Percentiles rank a stretch among this genome's conserved stretches.
These are phyloP conservation scores for Tineola bisselliella DNA, from an alignment of 2,888 invertebrate species.

Conservation along the genomic window DNA sequence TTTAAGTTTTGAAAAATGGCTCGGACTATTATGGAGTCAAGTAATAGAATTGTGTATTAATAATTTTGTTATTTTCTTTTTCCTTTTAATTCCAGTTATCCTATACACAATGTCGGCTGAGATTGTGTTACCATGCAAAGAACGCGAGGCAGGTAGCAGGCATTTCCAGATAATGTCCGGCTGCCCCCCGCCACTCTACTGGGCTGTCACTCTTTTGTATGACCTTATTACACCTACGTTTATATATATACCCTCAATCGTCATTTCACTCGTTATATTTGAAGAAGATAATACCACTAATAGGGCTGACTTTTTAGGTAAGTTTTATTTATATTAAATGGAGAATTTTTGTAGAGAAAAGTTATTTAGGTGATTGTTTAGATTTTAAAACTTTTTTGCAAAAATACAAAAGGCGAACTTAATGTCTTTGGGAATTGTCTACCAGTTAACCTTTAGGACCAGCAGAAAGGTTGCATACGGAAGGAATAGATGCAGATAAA, in stretches of 20 bases:
- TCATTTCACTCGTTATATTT: slow-evolving; percentile 16
- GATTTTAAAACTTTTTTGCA: too few species aligned
- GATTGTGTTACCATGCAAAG: slow-evolving; percentile 70
- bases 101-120: slow-evolving; percentile 59
- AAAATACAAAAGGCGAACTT: too few species aligned
- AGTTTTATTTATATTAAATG: not conserved
- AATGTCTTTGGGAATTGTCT: too few species aligned
- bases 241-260: slow-evolving; percentile 26
- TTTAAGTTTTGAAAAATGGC: too few species aligned
- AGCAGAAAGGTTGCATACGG: too few species aligned
- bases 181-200: slow-evolving; percentile 68
- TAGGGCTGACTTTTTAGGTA: slow-evolving; percentile 30
- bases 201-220: slow-evolving; percentile 68
- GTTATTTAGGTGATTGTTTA: too few species aligned
- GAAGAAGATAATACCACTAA: slow-evolving; percentile 31
- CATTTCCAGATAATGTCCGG: slow-evolving; percentile 76
- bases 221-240: slow-evolving; percentile 52
- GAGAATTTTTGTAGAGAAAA: too few species aligned
- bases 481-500: too few species aligned
- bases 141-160: slow-evolving; percentile 70
- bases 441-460: too few species aligned
- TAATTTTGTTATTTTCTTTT: too few species aligned
- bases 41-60: too few species aligned
- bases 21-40: too few species aligned
- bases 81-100: slow-evolving; percentile 26